These are phyloP conservation scores for Alloplasta piceator DNA, from an alignment of 2,888 invertebrate genomes.

Conservation along the genomic window DNA sequence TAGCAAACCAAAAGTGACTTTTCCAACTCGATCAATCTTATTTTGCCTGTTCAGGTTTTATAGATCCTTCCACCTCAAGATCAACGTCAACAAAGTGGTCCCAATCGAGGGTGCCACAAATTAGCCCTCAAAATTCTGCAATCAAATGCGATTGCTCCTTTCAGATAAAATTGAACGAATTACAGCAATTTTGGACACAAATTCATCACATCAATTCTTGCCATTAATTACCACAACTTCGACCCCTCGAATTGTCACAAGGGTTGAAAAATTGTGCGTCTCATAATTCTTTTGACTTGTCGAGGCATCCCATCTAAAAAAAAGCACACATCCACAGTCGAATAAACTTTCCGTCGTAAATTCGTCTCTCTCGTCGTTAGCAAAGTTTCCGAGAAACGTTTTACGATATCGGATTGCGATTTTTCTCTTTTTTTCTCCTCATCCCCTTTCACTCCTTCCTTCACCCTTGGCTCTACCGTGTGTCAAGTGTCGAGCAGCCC, in stretches of 20 bases:
- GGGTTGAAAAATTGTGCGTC: constrained; percentile 20
- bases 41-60: neutral
- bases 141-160: no score
- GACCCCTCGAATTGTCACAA: constrained; percentile 9
- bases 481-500: constrained; percentile 47
- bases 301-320: constrained; percentile 7
- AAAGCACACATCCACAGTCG: neutral
- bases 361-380: constrained; percentile 58
- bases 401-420: constrained; percentile 60
- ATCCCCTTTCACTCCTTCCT: constrained; percentile 11
- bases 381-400: constrained; percentile 58
- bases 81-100: neutral
- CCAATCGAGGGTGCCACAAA: neutral
- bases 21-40: no score
- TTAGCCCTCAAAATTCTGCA: no score
- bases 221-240: constrained; percentile 24
- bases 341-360: constrained; percentile 58
- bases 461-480: constrained; percentile 6
- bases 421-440: constrained; percentile 37
- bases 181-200: no score
- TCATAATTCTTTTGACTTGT: constrained; percentile 44
- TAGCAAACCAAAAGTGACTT: no score
- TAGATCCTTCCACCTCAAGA: neutral
- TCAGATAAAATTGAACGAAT: no score
- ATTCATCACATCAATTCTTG: neutral